Evolutionary conservation across 92 coral and sea anemone genomes (phyloP), one percentile per base, ranked within the genome.

Genomic region (Epizoanthus fatuus): DNA sequence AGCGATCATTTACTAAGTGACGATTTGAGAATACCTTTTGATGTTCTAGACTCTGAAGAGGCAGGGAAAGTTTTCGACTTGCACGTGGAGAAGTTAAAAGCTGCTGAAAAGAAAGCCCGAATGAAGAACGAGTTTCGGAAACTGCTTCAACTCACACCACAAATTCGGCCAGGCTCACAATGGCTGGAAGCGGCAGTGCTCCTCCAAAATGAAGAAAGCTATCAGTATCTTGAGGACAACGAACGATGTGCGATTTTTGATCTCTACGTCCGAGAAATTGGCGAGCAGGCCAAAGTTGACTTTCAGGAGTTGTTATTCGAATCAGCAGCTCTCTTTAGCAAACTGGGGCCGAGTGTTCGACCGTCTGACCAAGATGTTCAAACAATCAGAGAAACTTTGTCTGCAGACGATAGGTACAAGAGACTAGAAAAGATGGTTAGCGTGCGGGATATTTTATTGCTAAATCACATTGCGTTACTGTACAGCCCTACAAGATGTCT

Each of bases 271-370:
- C 86, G 97, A 13, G 98, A 95, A 82, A 95, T 97, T 35, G 88
- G 96, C 8, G 99, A 91, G 69, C 93, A 92, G 81, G 99, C 97
- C 29, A 91, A 95, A 83, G 90, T 93, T 52, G 99, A 95, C 74
- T 97, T 95, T 73, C 99, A 97, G 63, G 99, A 97, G 80, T 86
- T 97, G 73, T 86, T 97, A 42, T 97, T 97, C 69, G 99, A 97
- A 79, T 97, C 99, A 32, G 99, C 99, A 16, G 93, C 94, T 68
- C 90, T 90, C 85, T 97, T 97, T 81, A 92, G 96, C 13, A 93
- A 95, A 84, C 86, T 93, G 12, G 98, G 94, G 32, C 95, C 93
- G 29, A 91, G 90, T 44, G 83, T 94, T 64, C 92, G 98, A 8
- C 99, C 98, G 4, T 93, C 90, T 29, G 93, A 87, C 9, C 96